Evolutionary conservation across 2,113 vertebrate species (phyloP).

Genomic region (Dolichotis patagonum): DNA sequence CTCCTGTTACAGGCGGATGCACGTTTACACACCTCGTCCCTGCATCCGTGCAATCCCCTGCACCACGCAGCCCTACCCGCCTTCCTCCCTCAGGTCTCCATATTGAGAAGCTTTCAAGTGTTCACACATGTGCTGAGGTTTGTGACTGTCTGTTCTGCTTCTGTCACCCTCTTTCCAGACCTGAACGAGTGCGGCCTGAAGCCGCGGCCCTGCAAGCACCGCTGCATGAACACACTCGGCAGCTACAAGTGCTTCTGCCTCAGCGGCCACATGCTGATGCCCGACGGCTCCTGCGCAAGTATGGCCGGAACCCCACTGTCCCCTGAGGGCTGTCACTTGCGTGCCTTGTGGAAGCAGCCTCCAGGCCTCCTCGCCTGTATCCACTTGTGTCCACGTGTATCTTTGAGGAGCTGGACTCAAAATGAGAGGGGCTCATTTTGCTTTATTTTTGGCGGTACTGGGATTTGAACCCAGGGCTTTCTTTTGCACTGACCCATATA

Average conservation of each 20-base stretch:
- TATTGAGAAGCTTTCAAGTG: neutral
- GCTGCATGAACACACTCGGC: constrained; percentile 97
- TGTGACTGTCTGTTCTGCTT: neutral
- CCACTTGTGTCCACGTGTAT: neutral
- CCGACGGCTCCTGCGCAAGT: constrained; percentile 97
- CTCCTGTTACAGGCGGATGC: neutral
- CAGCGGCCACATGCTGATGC: constrained; percentile 96
- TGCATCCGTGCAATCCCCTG: neutral
- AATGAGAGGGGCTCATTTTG: neutral
- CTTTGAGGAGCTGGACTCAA: neutral
- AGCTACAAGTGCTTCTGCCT: constrained; percentile 99
- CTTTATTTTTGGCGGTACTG: neutral
- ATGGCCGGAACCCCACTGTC: constrained; percentile 81
- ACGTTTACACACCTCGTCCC: neutral
- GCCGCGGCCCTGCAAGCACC: constrained; percentile 96
- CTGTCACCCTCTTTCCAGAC: constrained; percentile 87
- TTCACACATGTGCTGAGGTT: neutral
- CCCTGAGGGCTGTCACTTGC: neutral
- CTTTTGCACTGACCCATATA: neutral
- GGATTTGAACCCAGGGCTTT: neutral
- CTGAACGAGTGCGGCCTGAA: constrained; percentile 98
- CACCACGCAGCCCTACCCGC: rapidly evolving
- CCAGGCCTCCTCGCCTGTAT: neutral
- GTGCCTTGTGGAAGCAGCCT: neutral
- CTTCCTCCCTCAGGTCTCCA: neutral